These are phyloP conservation scores for Epizoanthus illoricatus DNA, from an alignment of 92 coral and sea anemone genomes.

Conservation along the genomic window DNA sequence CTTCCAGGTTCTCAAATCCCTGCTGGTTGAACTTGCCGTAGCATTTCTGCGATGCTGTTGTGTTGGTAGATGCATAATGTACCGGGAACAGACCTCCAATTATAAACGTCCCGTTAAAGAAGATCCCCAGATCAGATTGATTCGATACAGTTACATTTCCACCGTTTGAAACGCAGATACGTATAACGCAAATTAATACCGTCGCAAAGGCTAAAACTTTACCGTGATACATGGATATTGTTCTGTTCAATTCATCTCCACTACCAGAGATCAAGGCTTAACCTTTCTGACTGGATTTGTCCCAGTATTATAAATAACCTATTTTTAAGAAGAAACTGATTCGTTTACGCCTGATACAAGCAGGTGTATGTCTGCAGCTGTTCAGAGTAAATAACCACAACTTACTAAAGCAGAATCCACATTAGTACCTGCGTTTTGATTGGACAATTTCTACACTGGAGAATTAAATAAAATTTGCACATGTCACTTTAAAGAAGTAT, in stretches of 20 bases:
- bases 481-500: constrained; percentile 14
- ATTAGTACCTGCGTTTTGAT: neutral
- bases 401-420: neutral
- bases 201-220: neutral
- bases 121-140: constrained; percentile 36
- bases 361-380: constrained; percentile 27
- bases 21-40: constrained; percentile 63
- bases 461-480: constrained; percentile 5
- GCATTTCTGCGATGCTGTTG: constrained; percentile 47
- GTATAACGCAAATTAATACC: neutral
- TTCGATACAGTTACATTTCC: neutral
- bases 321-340: constrained; percentile 6
- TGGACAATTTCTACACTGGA: neutral
- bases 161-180: neutral
- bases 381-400: constrained; percentile 4
- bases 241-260: neutral
- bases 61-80: constrained; percentile 60
- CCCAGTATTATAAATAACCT: constrained; percentile 2
- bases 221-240: neutral
- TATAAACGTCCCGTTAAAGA: constrained; percentile 62
- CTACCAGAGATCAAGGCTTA: neutral
- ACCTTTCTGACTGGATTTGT: neutral
- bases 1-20: constrained; percentile 76
- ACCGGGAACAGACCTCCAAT: constrained; percentile 86
- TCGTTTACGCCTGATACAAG: constrained; percentile 12